These are phyloP conservation scores for Pseudomyrmex concolor DNA, from an alignment of 1,140 invertebrate genomes.

Conservation along the genomic window DNA sequence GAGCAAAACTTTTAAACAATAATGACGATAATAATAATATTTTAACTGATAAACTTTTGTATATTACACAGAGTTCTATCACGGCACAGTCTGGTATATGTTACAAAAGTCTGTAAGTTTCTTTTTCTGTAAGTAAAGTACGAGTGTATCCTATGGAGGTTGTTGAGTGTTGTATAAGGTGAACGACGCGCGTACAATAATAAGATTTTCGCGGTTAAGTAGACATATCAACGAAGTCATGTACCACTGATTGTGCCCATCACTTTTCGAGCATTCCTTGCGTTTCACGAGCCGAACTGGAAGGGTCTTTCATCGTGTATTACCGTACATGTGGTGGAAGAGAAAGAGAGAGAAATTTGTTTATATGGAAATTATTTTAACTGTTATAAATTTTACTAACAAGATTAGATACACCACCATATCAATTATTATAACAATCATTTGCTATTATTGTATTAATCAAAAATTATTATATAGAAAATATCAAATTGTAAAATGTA, in stretches of 20 bases:
- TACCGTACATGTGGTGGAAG: neutral
- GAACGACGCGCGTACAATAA: constrained; percentile 71
- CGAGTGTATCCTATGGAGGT: constrained; percentile 52
- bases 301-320: constrained; percentile 1
- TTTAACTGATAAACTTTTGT: constrained; percentile 52
- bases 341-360: neutral
- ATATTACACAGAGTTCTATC: constrained; percentile 34
- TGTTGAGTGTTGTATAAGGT: constrained; percentile 61
- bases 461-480: constrained; percentile 3
- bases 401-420: neutral
- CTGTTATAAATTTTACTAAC: too few relatives aligned
- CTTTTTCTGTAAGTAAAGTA: constrained; percentile 65
- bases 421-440: constrained; percentile 15
- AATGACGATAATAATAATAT: constrained; percentile 51
- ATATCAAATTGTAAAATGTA: neutral
- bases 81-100: constrained; percentile 16
- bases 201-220: constrained; percentile 72
- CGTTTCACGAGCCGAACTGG: constrained; percentile 25
- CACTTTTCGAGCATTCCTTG: constrained; percentile 53
- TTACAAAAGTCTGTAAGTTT: constrained; percentile 47
- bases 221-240: constrained; percentile 79
- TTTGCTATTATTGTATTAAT: neutral
- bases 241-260: constrained; percentile 67
- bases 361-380: constrained; percentile 42
- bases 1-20: constrained; percentile 22